Base-by-base conservation (phyloP, 2,888 invertebrate species). In the Mythimna ferrago region DNA sequence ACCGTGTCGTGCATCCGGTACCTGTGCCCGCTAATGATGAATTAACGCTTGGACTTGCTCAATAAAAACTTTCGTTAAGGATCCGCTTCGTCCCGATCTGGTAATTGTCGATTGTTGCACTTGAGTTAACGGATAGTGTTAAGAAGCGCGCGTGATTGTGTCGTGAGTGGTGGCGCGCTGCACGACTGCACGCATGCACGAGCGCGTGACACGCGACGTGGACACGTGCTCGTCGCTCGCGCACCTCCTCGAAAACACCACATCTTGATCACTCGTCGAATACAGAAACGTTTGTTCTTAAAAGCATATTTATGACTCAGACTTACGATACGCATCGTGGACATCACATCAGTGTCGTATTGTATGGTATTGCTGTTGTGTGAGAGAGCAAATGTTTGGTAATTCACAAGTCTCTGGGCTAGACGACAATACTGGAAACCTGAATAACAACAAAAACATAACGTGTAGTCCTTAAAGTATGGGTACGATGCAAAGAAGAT, bases 71-170 rank as follows among this genome's bases (percentile, higher is more conserved):
- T 70, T 73, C 44, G 19, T 21, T 75, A 56, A 84, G 83, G 83
- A 84, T 77, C 63, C 71, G 73, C 75, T 75, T 76, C 64, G 71
- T 66, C 69, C 72, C 70, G 71, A 72, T 65, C 74, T 84, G 84
- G 84, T 84, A 84, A 84, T 64, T 82, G 68, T 74, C 51, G 54
- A 67, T 71, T 53, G 68, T 66, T 82, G 63, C 61, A 71, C 56
- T 71, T 66, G 56, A 60, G 44, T 73, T 71, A 66, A 63, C 26
- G 73, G 64, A 54, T 57, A 71, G 70, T 75, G 68, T 54, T 35
- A 32, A 21, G 26, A 32, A 67, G 35, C 66, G 70, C 51, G 68
- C 57, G 71, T 70, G 64, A 26, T 70, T 58, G 7, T 16, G 57
- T 35, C 56, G 51, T 26, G 41, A 38, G 62, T 16, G 53, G 64